These are phyloP conservation scores for Sarcophaga caerulescens DNA, from an alignment of 2,888 invertebrate species.

Conservation along the genomic window DNA sequence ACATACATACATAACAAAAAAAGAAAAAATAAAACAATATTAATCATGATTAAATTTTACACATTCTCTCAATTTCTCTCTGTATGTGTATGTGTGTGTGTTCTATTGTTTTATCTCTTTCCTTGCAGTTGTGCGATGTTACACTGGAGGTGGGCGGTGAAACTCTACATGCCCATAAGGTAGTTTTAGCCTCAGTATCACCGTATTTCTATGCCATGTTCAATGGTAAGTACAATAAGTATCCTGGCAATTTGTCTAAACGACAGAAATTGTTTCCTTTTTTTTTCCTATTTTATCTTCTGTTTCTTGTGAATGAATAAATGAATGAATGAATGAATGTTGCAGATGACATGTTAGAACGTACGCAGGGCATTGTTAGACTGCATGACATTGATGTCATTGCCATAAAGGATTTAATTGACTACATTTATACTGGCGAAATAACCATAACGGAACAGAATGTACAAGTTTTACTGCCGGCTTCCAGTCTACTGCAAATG, in stretches of 20 bases:
- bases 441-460: constrained; percentile 86
- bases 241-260: constrained; percentile 8
- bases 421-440: constrained; percentile 89
- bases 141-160: constrained; percentile 86
- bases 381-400: constrained; percentile 83
- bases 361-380: constrained; percentile 79
- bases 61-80: constrained; percentile 7
- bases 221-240: constrained; percentile 77
- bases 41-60: constrained; percentile 49
- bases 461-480: constrained; percentile 87
- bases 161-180: constrained; percentile 86
- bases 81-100: neutral
- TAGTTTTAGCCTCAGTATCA: constrained; percentile 88
- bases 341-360: constrained; percentile 81
- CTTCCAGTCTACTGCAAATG: constrained; percentile 88
- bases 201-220: constrained; percentile 88
- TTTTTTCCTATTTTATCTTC: neutral
- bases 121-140: constrained; percentile 82
- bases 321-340: too few relatives aligned
- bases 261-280: constrained; percentile 16
- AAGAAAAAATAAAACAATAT: constrained; percentile 9
- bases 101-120: neutral
- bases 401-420: constrained; percentile 86
- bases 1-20: too few relatives aligned
- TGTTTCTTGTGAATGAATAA: neutral